Conservation (phyloP, 2,888 invertebrate genomes). For the Nowickia ferox region DNA sequence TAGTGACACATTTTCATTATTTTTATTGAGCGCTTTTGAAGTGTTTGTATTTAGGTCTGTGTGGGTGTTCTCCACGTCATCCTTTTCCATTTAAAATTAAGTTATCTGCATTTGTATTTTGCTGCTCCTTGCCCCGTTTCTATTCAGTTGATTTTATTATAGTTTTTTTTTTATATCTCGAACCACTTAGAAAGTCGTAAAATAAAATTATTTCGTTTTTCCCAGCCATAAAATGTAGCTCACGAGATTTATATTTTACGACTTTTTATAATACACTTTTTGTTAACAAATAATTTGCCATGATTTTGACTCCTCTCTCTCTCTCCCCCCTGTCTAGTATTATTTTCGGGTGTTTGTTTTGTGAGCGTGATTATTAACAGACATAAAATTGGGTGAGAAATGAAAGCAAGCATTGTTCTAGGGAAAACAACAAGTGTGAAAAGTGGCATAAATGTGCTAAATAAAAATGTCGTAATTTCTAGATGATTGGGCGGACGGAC, state of each 20-base stretch:
- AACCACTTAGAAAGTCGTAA: slow-evolving; percentile 80
- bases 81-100: slow-evolving; percentile 51
- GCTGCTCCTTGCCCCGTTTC: slow-evolving; percentile 14
- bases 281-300: slow-evolving; percentile 55
- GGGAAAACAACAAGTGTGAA: slow-evolving; percentile 62
- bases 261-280: slow-evolving; percentile 53
- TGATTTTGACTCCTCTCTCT: slow-evolving; percentile 48
- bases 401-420: neutral
- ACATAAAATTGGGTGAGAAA: slow-evolving; percentile 36
- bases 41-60: neutral
- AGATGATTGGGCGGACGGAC: slow-evolving; percentile 25
- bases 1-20: neutral
- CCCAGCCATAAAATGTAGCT: slow-evolving; percentile 56
- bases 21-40: neutral
- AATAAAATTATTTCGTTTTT: slow-evolving; percentile 75
- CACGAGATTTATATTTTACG: slow-evolving; percentile 69
- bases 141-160: slow-evolving; percentile 56
- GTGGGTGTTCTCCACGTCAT: neutral
- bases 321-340: neutral
- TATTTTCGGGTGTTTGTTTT: slow-evolving; percentile 25
- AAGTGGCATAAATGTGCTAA: slow-evolving; percentile 56
- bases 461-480: slow-evolving; percentile 59
- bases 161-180: slow-evolving; percentile 66
- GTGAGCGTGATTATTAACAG: slow-evolving; percentile 56
- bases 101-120: slow-evolving; percentile 42